Base-by-base conservation (phyloP, 2,113 vertebrate species). In the Peromyscus leucopus region DNA sequence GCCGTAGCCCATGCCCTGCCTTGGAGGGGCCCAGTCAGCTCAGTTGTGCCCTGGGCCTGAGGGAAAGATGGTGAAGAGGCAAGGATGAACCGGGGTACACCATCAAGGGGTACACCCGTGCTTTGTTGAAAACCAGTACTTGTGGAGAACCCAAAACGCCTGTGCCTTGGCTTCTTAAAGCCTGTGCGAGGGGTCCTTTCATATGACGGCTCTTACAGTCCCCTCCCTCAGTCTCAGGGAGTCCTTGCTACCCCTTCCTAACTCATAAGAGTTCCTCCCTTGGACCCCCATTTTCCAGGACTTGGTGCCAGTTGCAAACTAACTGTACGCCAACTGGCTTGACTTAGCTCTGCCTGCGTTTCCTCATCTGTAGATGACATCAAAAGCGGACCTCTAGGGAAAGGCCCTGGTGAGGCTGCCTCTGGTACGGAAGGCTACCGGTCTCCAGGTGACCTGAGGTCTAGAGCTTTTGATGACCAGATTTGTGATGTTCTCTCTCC, bases 31-130 rank as follows among this genome's bases (percentile, higher is more conserved):
- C 48, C 12, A 2, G 33, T 12, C 65, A n/a, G 9, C 33, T 39
- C 82, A 8, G 46, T 7, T 22, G 71, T 57, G 33, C 33, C 39
- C 4, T 2, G 86, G 55, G 31, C 5, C 15, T 6, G 10, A 2
- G 16, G 31, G 51, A 26, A 88, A 7, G 28, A 51, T 33, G 31
- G 17, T 15, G 1, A 75, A 67, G 21, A 57, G 74, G 10, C 19
- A 24, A 24, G 16, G 9, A 16, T 10, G 22, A 55, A 39, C 46
- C 8, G n/a, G 33, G 51, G 5, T 0, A 8, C 6, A 0, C 22
- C 48, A 21, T 21, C 24, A 19, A 63, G 59, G 15, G 48, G 1
- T 1, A 5, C 2, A 0, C 17, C 33, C 19, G 12, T 2, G 17
- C 12, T 19, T 31, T 19, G n/a, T 28, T 67, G n/a, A 55, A 16